Conservation (phyloP, 2,113 vertebrate genomes). For the Dissostichus mawsoni region DNA sequence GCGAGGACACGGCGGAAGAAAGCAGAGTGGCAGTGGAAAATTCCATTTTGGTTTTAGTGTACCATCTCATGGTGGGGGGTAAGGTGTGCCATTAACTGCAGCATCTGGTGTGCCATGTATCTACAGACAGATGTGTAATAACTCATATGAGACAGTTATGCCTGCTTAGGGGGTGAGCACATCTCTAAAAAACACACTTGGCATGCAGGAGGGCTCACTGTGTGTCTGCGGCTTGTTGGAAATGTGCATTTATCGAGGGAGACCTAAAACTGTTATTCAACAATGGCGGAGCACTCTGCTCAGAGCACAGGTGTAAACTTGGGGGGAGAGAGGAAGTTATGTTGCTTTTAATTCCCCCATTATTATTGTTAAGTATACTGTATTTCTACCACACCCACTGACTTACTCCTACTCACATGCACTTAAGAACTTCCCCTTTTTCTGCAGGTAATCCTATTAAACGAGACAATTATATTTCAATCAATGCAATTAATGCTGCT, state of each 20-base stretch:
- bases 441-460: too few species aligned
- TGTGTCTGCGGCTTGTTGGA: slow-evolving; percentile 1
- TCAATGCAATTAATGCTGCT: neutral
- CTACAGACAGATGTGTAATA: slow-evolving; percentile 70
- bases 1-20: slow-evolving; percentile 11
- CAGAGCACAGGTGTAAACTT: neutral
- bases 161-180: slow-evolving; percentile 46
- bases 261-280: slow-evolving; percentile 12
- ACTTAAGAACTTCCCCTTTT: too few species aligned
- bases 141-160: slow-evolving; percentile 66
- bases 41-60: slow-evolving; percentile 62
- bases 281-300: neutral
- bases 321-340: neutral
- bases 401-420: too few species aligned
- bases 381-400: neutral
- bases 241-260: slow-evolving; percentile 28
- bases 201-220: slow-evolving; percentile 37
- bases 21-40: slow-evolving; percentile 54
- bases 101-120: slow-evolving; percentile 69
- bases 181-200: slow-evolving; percentile 59
- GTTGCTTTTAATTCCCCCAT: neutral
- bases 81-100: slow-evolving; percentile 73
- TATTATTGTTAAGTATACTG: slow-evolving; percentile 1
- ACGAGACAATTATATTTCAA: slow-evolving; percentile 2
- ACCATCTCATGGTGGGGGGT: slow-evolving; percentile 54